A percentile compares a stretch with the other conserved stretches of the same genome.
These are phyloP conservation scores for Callyntrura sp. DNA, from an alignment of 2,888 invertebrate species.

Conservation along the genomic window DNA sequence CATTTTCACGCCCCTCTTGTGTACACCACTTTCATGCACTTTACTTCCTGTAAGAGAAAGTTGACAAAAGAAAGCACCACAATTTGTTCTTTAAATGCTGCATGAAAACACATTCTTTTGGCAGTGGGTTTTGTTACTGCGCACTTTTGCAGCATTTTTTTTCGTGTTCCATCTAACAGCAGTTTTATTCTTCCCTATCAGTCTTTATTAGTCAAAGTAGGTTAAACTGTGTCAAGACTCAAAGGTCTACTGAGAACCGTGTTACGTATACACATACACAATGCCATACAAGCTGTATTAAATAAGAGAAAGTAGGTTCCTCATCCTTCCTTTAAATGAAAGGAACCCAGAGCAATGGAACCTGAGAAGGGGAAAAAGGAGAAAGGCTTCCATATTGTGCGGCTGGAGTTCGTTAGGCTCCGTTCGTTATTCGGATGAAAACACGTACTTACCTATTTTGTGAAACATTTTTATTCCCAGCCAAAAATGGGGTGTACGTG, in stretches of 20 bases:
- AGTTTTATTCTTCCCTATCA: conserved; percentile 62
- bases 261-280: conserved; percentile 1
- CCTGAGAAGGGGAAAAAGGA: neutral
- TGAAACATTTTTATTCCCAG: neutral
- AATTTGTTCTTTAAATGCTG: neutral
- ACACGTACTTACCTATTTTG: conserved; percentile 7
- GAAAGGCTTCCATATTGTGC: neutral
- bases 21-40: neutral
- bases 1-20: too few species aligned
- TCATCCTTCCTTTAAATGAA: neutral
- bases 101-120: neutral
- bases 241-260: conserved; percentile 6
- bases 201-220: conserved; percentile 73
- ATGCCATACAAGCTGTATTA: neutral
- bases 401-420: too few species aligned
- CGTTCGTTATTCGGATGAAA: neutral
- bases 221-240: conserved; percentile 63
- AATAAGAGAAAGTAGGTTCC: too few species aligned
- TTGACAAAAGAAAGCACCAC: neutral
- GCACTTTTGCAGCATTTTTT: conserved; percentile 40
- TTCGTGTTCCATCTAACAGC: conserved; percentile 40
- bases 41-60: neutral
- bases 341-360: neutral
- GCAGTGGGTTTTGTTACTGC: neutral
- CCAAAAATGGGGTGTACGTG: neutral